Conservation (phyloP, 2,113 vertebrate genomes). For the Puffinus mauretanicus region DNA sequence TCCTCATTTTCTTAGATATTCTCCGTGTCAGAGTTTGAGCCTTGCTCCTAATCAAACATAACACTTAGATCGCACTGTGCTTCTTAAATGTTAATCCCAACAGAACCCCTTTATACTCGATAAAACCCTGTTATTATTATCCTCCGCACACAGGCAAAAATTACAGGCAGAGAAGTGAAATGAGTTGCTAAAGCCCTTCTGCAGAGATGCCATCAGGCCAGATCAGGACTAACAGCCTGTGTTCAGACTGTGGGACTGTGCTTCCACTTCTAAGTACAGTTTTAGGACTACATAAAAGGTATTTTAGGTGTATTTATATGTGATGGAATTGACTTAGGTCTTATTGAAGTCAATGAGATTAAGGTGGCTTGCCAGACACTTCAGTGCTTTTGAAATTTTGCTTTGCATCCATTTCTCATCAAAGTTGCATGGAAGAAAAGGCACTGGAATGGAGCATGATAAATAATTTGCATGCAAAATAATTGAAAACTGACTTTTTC, state of each 20-base stretch:
- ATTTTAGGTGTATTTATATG: not conserved
- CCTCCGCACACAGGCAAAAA: not conserved
- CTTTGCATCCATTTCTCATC: not conserved
- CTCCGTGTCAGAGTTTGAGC: not conserved
- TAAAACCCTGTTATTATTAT: constrained; percentile 45
- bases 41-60: constrained; percentile 8
- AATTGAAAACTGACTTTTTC: not conserved
- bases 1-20: not conserved
- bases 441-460: not conserved
- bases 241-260: not conserved
- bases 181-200: not conserved
- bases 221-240: not conserved
- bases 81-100: constrained; percentile 40
- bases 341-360: not conserved
- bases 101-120: not conserved
- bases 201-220: not conserved
- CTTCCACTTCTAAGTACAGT: not conserved
- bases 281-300: not conserved
- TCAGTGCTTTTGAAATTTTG: not conserved
- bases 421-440: not conserved
- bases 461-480: not conserved
- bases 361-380: not conserved
- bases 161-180: not conserved
- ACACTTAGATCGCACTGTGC: not conserved
- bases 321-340: not conserved